Conservation (phyloP, 2,113 vertebrate genomes). For the Trinectes maculatus region DNA sequence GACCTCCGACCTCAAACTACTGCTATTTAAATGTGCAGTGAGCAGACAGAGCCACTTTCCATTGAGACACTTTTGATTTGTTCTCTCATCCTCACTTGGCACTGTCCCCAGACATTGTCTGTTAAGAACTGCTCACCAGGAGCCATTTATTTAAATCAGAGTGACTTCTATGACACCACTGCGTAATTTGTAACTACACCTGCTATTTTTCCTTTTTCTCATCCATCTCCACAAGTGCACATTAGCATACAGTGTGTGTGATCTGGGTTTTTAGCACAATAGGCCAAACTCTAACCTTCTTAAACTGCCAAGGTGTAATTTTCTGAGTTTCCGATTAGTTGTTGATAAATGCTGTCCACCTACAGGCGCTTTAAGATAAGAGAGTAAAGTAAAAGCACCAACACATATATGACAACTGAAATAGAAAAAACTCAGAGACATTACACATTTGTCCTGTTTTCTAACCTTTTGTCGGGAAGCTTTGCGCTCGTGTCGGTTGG, state of each 20-base stretch:
- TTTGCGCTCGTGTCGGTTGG: background rate
- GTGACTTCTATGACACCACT: conserved; percentile 53
- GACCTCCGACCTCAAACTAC: conserved; percentile 8
- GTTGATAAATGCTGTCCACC: conserved; percentile 1
- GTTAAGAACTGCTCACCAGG: conserved; percentile 27
- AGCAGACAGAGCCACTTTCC: conserved; percentile 19
- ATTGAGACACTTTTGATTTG: conserved; percentile 26
- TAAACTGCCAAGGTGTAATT: conserved; percentile 6
- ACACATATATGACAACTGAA: too few species aligned
- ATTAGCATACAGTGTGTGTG: conserved; percentile 51
- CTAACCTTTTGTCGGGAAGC: background rate
- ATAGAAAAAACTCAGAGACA: too few species aligned
- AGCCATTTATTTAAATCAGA: conserved; percentile 56
- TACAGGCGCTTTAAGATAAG: too few species aligned
- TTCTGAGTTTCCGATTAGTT: background rate
- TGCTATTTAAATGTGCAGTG: conserved; percentile 20
- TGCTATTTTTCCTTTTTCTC: conserved; percentile 8
- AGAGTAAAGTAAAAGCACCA: fast-evolving
- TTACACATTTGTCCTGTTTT: too few species aligned
- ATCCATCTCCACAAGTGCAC: conserved; percentile 42
- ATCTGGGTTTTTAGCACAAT: conserved; percentile 19
- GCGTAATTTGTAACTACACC: conserved; percentile 56
- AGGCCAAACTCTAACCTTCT: conserved; percentile 17
- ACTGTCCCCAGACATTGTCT: conserved; percentile 29
- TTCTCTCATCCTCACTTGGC: conserved; percentile 41